Conservation (phyloP, 2,113 vertebrate genomes). For the Solea solea region DNA sequence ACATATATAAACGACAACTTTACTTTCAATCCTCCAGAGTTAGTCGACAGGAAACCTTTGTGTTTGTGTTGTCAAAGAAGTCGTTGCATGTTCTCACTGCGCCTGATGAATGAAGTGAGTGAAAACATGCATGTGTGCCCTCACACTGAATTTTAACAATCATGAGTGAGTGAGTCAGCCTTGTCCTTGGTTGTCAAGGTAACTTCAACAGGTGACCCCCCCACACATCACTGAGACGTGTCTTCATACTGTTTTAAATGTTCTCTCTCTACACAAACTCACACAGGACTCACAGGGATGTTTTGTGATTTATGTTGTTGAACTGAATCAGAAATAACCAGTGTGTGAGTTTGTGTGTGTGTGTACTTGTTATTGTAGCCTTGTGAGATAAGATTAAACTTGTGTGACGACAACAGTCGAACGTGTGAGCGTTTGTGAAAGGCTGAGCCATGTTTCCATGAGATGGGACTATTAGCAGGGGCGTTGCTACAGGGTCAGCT, state of each 20-base stretch:
- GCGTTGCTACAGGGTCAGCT: too few relatives aligned
- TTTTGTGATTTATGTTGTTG: too few relatives aligned
- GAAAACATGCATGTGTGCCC: too few relatives aligned
- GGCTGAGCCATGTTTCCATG: too few relatives aligned
- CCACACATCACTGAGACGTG: too few relatives aligned
- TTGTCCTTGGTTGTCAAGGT: conserved; percentile 40
- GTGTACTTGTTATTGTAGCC: conserved; percentile 1
- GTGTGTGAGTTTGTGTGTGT: background rate
- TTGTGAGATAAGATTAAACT: conserved; percentile 13
- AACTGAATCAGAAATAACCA: too few relatives aligned
- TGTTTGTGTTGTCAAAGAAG: too few relatives aligned
- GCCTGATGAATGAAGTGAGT: background rate
- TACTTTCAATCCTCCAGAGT: too few relatives aligned
- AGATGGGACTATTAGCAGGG: too few relatives aligned
- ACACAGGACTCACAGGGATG: background rate
- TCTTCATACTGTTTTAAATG: background rate
- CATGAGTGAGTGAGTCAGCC: background rate
- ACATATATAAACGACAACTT: too few relatives aligned
- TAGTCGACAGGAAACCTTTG: too few relatives aligned
- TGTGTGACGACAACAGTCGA: background rate
- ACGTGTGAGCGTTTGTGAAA: too few relatives aligned
- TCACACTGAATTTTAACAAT: background rate
- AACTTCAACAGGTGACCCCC: conserved; percentile 26
- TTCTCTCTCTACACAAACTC: background rate
- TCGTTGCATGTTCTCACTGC: background rate